Conservation (phyloP, 2,113 vertebrate genomes). For the Microcebus jonahi region DNA sequence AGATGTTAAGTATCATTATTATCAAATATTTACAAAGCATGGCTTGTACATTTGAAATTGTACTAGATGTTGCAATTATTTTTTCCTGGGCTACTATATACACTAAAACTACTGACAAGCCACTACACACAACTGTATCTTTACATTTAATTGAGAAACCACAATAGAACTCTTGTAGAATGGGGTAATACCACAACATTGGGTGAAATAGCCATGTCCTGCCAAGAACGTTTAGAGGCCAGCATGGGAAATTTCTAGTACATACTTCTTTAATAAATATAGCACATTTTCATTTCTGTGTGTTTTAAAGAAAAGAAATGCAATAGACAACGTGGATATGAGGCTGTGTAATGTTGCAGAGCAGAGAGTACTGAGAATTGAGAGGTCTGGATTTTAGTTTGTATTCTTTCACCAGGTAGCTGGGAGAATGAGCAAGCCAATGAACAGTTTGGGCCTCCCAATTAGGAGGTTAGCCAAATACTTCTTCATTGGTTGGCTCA, state of each 20-base stretch:
- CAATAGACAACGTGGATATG: background rate
- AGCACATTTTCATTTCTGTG: background rate
- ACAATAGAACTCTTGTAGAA: background rate
- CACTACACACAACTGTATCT: background rate
- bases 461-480: background rate
- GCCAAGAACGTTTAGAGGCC: background rate
- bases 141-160: background rate
- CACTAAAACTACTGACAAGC: background rate
- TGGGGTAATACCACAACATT: background rate
- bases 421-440: background rate
- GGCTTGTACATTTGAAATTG: background rate
- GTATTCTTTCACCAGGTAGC: background rate
- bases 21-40: constrained; percentile 40
- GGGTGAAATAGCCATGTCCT: background rate
- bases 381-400: background rate
- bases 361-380: background rate
- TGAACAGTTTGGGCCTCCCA: background rate
- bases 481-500: background rate
- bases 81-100: background rate
- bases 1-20: background rate
- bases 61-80: background rate
- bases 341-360: background rate
- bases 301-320: background rate
- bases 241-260: background rate
- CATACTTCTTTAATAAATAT: background rate